Conservation (phyloP, 2,888 invertebrate genomes). For the Thera obeliscata region DNA sequence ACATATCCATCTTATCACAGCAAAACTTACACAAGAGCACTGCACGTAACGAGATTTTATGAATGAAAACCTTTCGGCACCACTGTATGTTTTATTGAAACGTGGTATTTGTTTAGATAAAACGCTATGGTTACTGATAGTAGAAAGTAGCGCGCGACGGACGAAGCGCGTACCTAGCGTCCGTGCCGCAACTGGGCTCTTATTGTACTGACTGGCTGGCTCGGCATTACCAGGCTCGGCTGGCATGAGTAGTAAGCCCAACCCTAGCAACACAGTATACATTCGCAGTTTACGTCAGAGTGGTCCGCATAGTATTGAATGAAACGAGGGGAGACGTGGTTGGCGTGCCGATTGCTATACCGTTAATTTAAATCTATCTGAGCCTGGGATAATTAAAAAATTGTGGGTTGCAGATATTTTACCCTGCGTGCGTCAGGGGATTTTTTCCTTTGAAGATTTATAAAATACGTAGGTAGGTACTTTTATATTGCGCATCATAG, state of each 20-base stretch:
- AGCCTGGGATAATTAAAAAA: constrained; percentile 18
- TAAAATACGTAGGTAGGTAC: too few relatives aligned
- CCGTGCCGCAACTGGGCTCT: constrained; percentile 61
- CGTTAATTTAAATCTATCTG: constrained; percentile 30
- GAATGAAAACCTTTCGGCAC: constrained; percentile 43
- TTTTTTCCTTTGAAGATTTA: not conserved
- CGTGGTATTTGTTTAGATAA: constrained; percentile 31
- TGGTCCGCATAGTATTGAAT: constrained; percentile 71
- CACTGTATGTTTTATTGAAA: constrained; percentile 27
- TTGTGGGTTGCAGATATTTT: not conserved
- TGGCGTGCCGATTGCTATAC: constrained; percentile 39
- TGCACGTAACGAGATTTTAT: constrained; percentile 37
- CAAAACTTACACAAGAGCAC: constrained; percentile 63
- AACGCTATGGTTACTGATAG: constrained; percentile 30
- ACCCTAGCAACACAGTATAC: constrained; percentile 54
- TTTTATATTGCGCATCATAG: too few relatives aligned
- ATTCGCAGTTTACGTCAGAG: constrained; percentile 75
- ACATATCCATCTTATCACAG: constrained; percentile 72
- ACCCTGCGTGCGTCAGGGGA: not conserved
- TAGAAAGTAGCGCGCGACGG: constrained; percentile 35
- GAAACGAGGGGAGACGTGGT: constrained; percentile 54
- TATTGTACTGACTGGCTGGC: constrained; percentile 57
- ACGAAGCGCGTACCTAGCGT: constrained; percentile 53
- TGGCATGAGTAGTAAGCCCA: constrained; percentile 57
- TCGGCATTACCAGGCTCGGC: constrained; percentile 30